These are phyloP conservation scores for Acrossocheilus wenchowensis DNA, from an alignment of 2,797 vertebrate genomes.

Conservation along the genomic window DNA sequence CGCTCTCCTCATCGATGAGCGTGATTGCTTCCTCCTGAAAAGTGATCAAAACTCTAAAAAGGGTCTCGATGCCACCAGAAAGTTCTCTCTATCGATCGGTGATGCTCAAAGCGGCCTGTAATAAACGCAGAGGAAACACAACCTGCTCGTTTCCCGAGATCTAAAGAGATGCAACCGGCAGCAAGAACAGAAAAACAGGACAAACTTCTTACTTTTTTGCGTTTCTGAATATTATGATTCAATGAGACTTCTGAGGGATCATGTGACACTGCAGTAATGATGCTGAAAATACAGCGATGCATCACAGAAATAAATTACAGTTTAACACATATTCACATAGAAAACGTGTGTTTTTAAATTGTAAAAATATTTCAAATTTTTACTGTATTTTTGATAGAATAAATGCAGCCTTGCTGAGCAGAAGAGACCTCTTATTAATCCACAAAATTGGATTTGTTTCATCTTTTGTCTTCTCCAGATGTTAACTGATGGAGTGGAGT, in stretches of 20 bases:
- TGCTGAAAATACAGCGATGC: background rate
- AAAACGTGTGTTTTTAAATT: background rate
- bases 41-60: slow-evolving; percentile 50
- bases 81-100: slow-evolving; percentile 62
- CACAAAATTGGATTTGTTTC: too few species aligned
- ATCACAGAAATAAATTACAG: background rate
- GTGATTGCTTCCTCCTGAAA: slow-evolving; percentile 66
- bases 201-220: background rate
- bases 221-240: background rate
- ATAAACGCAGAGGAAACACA: slow-evolving; percentile 54
- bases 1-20: slow-evolving; percentile 73
- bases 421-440: background rate
- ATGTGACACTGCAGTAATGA: background rate
- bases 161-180: slow-evolving; percentile 30
- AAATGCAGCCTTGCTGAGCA: background rate
- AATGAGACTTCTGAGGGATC: background rate
- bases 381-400: background rate
- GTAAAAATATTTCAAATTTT: background rate
- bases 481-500: too few species aligned
- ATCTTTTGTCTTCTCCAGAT: too few species aligned
- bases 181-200: background rate
- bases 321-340: background rate
- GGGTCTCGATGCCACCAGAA: slow-evolving; percentile 26
- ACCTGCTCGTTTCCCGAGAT: slow-evolving; percentile 20
- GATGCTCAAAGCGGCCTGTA: slow-evolving; percentile 66